Percentiles rank a stretch among this genome's conserved stretches.
phyloP scores from a whole-genome alignment of 2,797 vertebrate genomes.

The Phylloscopus collybita region DNA sequence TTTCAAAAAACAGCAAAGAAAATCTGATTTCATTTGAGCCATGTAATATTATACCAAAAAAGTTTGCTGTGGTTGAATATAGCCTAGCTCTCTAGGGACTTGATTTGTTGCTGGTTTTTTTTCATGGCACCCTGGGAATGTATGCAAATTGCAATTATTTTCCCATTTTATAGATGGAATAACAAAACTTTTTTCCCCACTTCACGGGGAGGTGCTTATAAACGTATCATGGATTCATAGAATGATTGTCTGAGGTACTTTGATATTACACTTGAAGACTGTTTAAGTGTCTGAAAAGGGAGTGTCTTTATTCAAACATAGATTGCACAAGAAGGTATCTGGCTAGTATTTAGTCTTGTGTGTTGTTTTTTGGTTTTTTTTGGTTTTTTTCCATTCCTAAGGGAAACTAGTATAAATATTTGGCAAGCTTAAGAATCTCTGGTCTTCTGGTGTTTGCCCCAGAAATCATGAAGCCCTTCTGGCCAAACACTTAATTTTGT shows the following conservation, averaged over 20 bases:
- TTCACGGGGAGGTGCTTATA: background rate
- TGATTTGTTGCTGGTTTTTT: background rate
- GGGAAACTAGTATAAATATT: constrained; percentile 1
- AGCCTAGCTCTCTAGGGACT: background rate
- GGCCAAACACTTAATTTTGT: background rate
- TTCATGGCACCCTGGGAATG: background rate
- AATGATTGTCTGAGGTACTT: background rate
- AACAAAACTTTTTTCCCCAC: background rate
- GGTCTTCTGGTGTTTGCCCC: background rate
- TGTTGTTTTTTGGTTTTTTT: too few relatives aligned
- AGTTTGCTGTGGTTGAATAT: background rate
- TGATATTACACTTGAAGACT: background rate
- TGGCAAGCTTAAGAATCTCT: background rate
- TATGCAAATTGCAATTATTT: constrained; percentile 13
- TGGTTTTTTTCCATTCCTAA: background rate
- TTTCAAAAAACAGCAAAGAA: background rate
- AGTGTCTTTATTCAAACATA: constrained; percentile 10
- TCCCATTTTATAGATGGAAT: background rate
- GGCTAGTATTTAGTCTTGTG: background rate
- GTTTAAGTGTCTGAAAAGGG: background rate
- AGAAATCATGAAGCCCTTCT: background rate
- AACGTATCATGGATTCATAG: background rate
- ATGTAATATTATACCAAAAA: background rate
- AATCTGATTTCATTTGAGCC: background rate
- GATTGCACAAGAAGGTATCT: constrained; percentile 2